Percentiles rank a stretch among this genome's conserved stretches.
Conservation (phyloP, 2,113 vertebrate species). For the Clarias gariepinus region DNA sequence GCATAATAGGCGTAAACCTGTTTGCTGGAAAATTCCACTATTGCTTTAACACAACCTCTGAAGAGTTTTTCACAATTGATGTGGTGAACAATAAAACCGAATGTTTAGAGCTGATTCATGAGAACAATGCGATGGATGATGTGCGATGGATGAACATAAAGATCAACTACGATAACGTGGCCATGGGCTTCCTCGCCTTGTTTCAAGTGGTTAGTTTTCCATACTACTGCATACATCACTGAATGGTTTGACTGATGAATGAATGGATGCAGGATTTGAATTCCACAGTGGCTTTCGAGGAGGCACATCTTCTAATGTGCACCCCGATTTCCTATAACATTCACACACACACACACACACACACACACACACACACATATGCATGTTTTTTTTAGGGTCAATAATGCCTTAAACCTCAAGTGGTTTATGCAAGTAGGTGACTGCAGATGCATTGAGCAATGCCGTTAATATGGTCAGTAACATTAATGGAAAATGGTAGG, state of each 20-base stretch:
- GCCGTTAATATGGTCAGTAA: too few species aligned
- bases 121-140: constrained; percentile 46
- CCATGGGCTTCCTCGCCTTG: constrained; percentile 90
- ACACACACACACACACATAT: too few species aligned
- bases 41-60: constrained; percentile 83
- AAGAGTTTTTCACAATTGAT: constrained; percentile 54
- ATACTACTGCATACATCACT: not conserved
- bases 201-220: constrained; percentile 88
- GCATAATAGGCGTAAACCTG: constrained; percentile 95
- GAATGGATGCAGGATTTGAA: not conserved
- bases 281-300: too few species aligned
- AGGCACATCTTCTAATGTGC: too few species aligned
- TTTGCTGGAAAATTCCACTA: constrained; percentile 92
- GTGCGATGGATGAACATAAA: constrained; percentile 88
- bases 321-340: too few species aligned
- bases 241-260: not conserved
- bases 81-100: constrained; percentile 82
- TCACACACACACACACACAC: too few species aligned
- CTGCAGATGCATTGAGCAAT: too few species aligned
- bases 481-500: too few species aligned
- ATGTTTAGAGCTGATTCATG: constrained; percentile 71
- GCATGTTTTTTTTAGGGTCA: too few species aligned
- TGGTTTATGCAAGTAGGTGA: too few species aligned
- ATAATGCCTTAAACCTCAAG: too few species aligned
- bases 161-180: constrained; percentile 93